Percentiles rank a stretch among this genome's conserved stretches.
Conservation (phyloP, 2,113 vertebrate genomes). For the Brachyhypopomus occidentalis region DNA sequence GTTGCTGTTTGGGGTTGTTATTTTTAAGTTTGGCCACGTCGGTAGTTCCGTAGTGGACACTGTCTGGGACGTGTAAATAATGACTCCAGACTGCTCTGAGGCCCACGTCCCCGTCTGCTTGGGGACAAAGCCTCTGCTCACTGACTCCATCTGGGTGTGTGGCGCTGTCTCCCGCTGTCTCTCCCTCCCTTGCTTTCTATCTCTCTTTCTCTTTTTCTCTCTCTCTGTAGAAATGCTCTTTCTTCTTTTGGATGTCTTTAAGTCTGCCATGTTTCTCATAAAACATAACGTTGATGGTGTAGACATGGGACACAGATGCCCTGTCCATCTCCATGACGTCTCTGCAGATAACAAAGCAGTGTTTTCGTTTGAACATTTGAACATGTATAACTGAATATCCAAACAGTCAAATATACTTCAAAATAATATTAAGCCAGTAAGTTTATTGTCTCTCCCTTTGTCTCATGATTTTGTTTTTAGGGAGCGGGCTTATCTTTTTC, state of each 20-base stretch:
- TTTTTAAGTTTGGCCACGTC: neutral
- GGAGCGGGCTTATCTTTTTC: too few species aligned
- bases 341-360: neutral
- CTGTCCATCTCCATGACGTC: slow-evolving; percentile 23
- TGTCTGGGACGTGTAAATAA: slow-evolving; percentile 26
- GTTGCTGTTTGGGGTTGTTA: slow-evolving; percentile 8
- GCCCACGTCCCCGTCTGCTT: neutral
- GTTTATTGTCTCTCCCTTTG: neutral
- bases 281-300: slow-evolving; percentile 2
- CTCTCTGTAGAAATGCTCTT: neutral
- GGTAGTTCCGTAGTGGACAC: neutral
- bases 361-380: neutral
- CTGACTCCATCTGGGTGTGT: slow-evolving; percentile 1
- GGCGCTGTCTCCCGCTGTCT: neutral
- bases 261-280: neutral
- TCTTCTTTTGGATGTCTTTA: slow-evolving; percentile 2
- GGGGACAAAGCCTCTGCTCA: neutral
- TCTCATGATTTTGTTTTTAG: neutral
- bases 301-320: slow-evolving; percentile 4
- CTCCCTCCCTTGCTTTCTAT: neutral
- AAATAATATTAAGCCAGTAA: neutral
- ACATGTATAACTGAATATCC: neutral
- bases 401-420: neutral
- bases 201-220: neutral
- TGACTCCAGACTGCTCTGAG: slow-evolving; percentile 21